Evolutionary conservation across 2,113 vertebrate species (phyloP).

Genomic region (Pipra filicauda): DNA sequence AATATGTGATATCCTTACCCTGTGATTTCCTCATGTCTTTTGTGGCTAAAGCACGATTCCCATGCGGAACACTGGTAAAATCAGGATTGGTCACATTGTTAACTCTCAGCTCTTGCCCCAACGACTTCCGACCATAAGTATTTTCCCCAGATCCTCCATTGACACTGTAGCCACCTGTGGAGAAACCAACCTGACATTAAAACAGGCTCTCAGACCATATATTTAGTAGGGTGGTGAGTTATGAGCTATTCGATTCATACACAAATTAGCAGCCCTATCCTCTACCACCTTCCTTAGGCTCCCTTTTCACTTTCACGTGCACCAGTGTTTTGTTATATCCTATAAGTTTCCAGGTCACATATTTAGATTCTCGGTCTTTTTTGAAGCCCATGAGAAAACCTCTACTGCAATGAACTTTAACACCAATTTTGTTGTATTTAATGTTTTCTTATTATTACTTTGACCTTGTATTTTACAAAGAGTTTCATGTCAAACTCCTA

Average conservation of each 20-base stretch:
- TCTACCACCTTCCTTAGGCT: background rate
- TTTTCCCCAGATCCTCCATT: slow-evolving; percentile 95
- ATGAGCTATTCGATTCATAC: background rate
- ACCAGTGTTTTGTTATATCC: background rate
- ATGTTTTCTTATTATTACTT: background rate
- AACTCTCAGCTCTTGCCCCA: slow-evolving; percentile 99
- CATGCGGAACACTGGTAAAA: slow-evolving; percentile 97
- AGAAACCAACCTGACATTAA: background rate
- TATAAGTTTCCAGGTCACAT: background rate
- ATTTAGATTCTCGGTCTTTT: background rate
- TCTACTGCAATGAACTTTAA: background rate
- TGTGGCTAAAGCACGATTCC: slow-evolving; percentile 98
- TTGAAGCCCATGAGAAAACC: background rate
- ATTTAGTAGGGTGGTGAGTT: background rate
- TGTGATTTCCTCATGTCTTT: slow-evolving; percentile 99
- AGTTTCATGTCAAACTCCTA: background rate
- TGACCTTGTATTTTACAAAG: background rate
- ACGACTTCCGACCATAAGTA: slow-evolving; percentile 99
- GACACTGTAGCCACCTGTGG: slow-evolving; percentile 90
- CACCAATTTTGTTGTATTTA: background rate
- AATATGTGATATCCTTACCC: slow-evolving; percentile 75
- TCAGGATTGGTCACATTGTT: slow-evolving; percentile 96
- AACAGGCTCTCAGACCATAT: background rate
- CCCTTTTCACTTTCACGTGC: background rate
- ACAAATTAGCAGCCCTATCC: background rate